Percentiles rank a stretch among this genome's conserved stretches.
Conservation (phyloP, 2,797 vertebrate genomes). For the Neoniphon sammara region DNA sequence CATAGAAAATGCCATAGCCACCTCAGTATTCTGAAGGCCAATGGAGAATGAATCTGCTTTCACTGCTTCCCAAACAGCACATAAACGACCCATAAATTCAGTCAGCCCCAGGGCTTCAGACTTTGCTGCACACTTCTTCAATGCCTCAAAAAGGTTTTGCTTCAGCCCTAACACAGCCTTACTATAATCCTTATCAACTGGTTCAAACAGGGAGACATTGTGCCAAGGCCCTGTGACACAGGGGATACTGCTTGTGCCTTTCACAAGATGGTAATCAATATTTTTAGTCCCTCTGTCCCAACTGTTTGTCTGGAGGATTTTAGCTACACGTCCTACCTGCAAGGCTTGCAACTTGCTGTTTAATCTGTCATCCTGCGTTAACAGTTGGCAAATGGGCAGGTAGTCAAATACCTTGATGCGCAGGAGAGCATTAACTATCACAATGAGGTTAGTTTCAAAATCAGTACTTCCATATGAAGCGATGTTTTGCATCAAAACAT, state of each 20-base stretch:
- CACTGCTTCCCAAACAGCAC: slow-evolving; percentile 79
- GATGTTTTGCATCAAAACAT: slow-evolving; percentile 80
- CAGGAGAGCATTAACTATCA: slow-evolving; percentile 78
- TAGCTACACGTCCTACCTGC: slow-evolving; percentile 68
- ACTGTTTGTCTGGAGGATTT: slow-evolving; percentile 66
- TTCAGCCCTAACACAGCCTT: slow-evolving; percentile 82
- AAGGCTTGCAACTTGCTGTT: slow-evolving; percentile 71
- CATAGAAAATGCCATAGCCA: slow-evolving; percentile 76
- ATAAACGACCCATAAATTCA: slow-evolving; percentile 81
- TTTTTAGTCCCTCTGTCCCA: slow-evolving; percentile 12
- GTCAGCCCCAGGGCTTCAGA: slow-evolving; percentile 70
- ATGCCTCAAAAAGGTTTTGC: slow-evolving; percentile 76
- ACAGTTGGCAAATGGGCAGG: slow-evolving; percentile 70
- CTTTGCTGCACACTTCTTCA: slow-evolving; percentile 72
- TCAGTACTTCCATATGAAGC: slow-evolving; percentile 56
- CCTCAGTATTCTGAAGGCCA: slow-evolving; percentile 74
- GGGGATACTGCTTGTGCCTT: slow-evolving; percentile 60
- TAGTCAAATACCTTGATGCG: slow-evolving; percentile 65
- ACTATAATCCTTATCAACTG: slow-evolving; percentile 80
- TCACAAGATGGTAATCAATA: slow-evolving; percentile 22
- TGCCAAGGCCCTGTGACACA: slow-evolving; percentile 83
- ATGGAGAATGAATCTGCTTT: slow-evolving; percentile 73
- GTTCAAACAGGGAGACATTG: slow-evolving; percentile 74
- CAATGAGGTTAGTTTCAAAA: slow-evolving; percentile 66
- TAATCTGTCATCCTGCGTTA: slow-evolving; percentile 70